These are phyloP conservation scores for Papilio glaucus DNA, from an alignment of 1,140 invertebrate species.

Conservation along the genomic window DNA sequence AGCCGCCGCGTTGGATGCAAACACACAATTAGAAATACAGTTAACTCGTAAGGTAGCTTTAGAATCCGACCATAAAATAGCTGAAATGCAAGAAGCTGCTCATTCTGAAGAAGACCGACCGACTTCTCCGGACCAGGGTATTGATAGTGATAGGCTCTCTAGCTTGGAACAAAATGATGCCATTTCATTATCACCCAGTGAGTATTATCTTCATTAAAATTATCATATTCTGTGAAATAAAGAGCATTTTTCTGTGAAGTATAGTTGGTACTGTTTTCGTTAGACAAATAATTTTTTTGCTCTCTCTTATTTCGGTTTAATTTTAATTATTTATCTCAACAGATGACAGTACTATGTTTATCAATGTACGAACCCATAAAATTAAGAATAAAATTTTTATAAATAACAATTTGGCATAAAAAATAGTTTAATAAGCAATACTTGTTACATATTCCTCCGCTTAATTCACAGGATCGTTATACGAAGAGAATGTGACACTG, in stretches of 20 bases:
- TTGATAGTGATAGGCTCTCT: conserved; percentile 84
- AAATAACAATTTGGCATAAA: too few relatives aligned
- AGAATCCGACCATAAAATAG: conserved; percentile 62
- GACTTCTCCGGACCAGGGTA: conserved; percentile 84
- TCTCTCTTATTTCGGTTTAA: too few relatives aligned
- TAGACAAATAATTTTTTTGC: too few relatives aligned
- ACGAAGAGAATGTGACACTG: conserved; percentile 84
- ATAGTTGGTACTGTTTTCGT: too few relatives aligned
- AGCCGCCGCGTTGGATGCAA: conserved; percentile 56
- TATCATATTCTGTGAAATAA: too few relatives aligned
- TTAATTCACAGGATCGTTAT: conserved; percentile 75
- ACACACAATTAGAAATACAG: conserved; percentile 69
- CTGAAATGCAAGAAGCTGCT: conserved; percentile 52
- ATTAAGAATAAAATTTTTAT: too few relatives aligned
- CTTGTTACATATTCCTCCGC: too few relatives aligned
- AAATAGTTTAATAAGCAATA: too few relatives aligned
- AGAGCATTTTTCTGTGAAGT: too few relatives aligned
- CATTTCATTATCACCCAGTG: conserved; percentile 72
- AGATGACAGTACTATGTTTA: too few relatives aligned
- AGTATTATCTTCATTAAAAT: conserved; percentile 45
- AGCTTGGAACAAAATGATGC: conserved; percentile 82
- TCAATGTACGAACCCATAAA: too few relatives aligned
- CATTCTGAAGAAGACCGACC: conserved; percentile 73
- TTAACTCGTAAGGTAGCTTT: conserved; percentile 59
- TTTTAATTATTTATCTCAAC: too few relatives aligned